phyloP scores from a whole-genome alignment of 2,113 vertebrate species.

The Oryzias javanicus region DNA sequence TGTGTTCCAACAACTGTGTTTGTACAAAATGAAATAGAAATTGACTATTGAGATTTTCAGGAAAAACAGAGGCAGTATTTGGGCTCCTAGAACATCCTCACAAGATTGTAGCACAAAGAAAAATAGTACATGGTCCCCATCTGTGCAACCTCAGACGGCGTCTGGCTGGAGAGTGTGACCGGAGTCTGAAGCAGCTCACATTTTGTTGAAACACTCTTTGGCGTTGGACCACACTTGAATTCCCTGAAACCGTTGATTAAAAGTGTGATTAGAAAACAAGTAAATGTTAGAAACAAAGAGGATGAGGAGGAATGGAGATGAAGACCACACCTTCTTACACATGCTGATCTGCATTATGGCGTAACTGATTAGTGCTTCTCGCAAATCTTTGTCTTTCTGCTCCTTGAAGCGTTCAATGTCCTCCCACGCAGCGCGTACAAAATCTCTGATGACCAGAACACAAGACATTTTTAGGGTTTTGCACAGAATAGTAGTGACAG shows the following conservation, averaged over 20 bases:
- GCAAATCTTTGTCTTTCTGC: slow-evolving; percentile 92
- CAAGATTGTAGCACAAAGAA: slow-evolving; percentile 4
- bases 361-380: slow-evolving; percentile 93
- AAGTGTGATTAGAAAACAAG: not conserved
- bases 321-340: slow-evolving; percentile 90
- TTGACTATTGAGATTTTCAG: slow-evolving; percentile 2
- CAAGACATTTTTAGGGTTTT: not conserved
- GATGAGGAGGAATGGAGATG: not conserved
- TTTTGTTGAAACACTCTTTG: slow-evolving; percentile 96
- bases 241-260: slow-evolving; percentile 75
- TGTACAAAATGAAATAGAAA: not conserved
- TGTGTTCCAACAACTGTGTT: slow-evolving; percentile 1
- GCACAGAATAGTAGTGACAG: not conserved
- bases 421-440: slow-evolving; percentile 89
- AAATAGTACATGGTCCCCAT: slow-evolving; percentile 12
- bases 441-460: slow-evolving; percentile 78
- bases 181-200: slow-evolving; percentile 76
- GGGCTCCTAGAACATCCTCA: not conserved
- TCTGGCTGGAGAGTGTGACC: slow-evolving; percentile 12
- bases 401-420: slow-evolving; percentile 95
- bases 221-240: slow-evolving; percentile 97
- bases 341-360: slow-evolving; percentile 98
- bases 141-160: slow-evolving; percentile 14
- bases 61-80: slow-evolving; percentile 32
- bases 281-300: not conserved